Conservation (phyloP, 1,140 invertebrate species). For the Heliconius melpomene region DNA sequence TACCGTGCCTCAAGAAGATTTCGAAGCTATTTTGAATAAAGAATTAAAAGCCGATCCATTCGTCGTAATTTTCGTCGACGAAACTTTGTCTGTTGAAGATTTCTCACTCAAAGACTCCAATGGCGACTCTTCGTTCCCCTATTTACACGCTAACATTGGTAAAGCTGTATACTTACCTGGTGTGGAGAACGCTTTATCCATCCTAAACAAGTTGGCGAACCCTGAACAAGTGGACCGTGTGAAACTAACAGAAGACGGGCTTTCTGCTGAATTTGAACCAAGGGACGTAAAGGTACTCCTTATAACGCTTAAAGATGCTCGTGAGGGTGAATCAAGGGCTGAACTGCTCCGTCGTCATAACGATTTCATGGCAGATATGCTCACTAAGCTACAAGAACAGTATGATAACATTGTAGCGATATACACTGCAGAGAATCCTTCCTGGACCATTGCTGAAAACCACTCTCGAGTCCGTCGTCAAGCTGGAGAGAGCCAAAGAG, state of each 20-base stretch:
- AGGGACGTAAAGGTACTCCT: slow-evolving; percentile 63
- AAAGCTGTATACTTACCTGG: slow-evolving; percentile 61
- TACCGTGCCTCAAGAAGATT: slow-evolving; percentile 50
- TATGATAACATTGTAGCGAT: slow-evolving; percentile 63
- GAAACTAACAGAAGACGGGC: slow-evolving; percentile 63
- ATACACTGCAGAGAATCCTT: slow-evolving; percentile 72
- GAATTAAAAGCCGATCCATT: slow-evolving; percentile 58
- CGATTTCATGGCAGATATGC: slow-evolving; percentile 70
- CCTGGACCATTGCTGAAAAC: slow-evolving; percentile 59
- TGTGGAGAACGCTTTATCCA: slow-evolving; percentile 58
- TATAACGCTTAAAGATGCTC: slow-evolving; percentile 71
- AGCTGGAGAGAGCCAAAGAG: slow-evolving; percentile 26
- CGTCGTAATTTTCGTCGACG: slow-evolving; percentile 70
- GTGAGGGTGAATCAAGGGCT: slow-evolving; percentile 65
- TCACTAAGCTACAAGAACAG: slow-evolving; percentile 56
- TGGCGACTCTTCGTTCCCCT: slow-evolving; percentile 64
- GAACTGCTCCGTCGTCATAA: slow-evolving; percentile 72
- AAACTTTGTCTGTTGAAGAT: slow-evolving; percentile 77
- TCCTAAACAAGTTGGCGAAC: slow-evolving; percentile 60
- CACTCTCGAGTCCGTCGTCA: slow-evolving; percentile 59
- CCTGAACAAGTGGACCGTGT: slow-evolving; percentile 60
- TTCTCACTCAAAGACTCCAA: slow-evolving; percentile 65
- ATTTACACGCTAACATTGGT: slow-evolving; percentile 58
- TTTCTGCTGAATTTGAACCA: slow-evolving; percentile 64
- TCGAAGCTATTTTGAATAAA: slow-evolving; percentile 52